Percentiles rank a stretch among this genome's conserved stretches.
Conservation (phyloP, 1,140 invertebrate genomes). For the Cyclina sinensis region DNA sequence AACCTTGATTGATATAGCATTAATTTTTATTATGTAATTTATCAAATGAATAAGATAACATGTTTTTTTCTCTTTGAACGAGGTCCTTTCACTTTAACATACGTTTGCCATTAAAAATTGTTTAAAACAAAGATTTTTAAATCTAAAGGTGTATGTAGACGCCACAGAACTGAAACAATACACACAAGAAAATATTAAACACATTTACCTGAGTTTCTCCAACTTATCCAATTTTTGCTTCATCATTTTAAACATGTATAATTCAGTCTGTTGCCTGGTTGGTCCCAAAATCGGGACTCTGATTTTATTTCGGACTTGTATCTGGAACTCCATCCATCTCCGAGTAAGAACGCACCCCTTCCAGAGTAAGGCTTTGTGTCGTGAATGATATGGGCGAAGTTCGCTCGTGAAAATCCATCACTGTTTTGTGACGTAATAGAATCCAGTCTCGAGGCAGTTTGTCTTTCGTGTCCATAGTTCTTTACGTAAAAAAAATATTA, state of each 20-base stretch:
- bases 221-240: conserved; percentile 33
- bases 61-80: no score
- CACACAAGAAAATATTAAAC: neutral
- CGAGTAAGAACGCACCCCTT: neutral
- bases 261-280: conserved; percentile 39
- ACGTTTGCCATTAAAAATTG: no score
- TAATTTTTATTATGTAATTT: no score
- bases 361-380: neutral
- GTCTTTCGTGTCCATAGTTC: neutral
- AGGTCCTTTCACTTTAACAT: no score
- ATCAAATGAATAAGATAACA: no score
- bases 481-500: no score
- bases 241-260: neutral
- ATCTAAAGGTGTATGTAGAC: no score
- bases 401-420: neutral
- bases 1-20: no score
- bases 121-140: no score
- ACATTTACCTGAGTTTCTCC: neutral
- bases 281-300: conserved; percentile 25
- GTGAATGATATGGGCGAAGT: no score
- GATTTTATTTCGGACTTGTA: neutral
- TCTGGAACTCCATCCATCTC: neutral
- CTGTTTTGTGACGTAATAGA: neutral
- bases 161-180: no score
- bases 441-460: neutral